A percentile compares a stretch with the other conserved stretches of the same genome.
These are phyloP conservation scores for human DNA, from an alignment of 2,113 vertebrate species.

Conservation along the genomic window DNA sequence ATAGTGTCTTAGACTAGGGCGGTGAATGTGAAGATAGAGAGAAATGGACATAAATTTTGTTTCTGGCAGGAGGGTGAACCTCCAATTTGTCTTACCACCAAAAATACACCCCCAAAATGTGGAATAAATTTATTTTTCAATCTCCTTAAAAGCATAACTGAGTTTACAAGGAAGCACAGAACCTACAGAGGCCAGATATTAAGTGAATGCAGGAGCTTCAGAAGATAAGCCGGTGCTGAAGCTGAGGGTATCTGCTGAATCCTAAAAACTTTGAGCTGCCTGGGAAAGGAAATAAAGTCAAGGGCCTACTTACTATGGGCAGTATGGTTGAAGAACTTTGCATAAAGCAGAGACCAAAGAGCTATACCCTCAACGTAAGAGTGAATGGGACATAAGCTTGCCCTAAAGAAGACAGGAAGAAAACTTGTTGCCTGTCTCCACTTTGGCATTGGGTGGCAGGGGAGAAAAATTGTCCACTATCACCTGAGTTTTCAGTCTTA, in stretches of 20 bases:
- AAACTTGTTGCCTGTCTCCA: background rate
- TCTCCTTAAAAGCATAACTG: background rate
- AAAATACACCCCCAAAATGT: background rate
- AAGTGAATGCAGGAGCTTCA: background rate
- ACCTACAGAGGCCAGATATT: background rate
- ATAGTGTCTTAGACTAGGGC: background rate
- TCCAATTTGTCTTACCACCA: background rate
- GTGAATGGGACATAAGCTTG: background rate
- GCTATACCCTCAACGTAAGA: background rate
- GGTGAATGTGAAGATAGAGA: background rate
- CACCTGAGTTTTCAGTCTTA: background rate
- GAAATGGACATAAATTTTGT: background rate
- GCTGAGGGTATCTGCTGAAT: background rate
- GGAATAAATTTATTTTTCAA: background rate
- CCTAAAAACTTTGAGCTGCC: background rate
- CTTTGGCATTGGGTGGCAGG: background rate
- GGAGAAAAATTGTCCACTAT: background rate
- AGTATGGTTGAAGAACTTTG: background rate
- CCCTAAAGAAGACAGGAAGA: background rate
- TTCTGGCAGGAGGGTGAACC: background rate
- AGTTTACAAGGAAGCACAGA: background rate
- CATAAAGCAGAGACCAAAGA: background rate
- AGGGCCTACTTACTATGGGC: background rate
- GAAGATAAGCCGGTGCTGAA: background rate
- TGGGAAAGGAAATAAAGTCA: background rate